These are phyloP conservation scores for Sinonovacula constricta DNA, from an alignment of 1,140 invertebrate genomes.

Conservation along the genomic window DNA sequence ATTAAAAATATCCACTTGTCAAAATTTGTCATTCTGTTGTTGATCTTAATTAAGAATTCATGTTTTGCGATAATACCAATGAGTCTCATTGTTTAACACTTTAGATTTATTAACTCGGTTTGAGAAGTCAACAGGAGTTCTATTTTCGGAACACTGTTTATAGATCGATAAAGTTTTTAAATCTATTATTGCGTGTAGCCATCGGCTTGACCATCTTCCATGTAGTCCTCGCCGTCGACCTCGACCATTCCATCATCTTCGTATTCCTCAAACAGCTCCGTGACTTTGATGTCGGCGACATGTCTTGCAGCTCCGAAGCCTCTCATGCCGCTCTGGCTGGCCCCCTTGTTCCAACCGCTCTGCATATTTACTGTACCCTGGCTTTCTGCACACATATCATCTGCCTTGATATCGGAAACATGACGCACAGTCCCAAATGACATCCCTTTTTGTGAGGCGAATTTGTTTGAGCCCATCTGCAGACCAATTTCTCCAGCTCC, in stretches of 20 bases:
- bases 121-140: too few species aligned
- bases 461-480: slow-evolving; percentile 94
- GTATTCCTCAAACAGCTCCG: not conserved
- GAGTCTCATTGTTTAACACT: too few species aligned
- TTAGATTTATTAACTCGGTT: too few species aligned
- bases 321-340: not conserved
- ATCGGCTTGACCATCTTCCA: not conserved
- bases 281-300: not conserved
- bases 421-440: slow-evolving; percentile 43
- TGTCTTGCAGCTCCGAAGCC: not conserved
- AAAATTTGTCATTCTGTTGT: too few species aligned
- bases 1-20: too few species aligned
- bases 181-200: too few species aligned
- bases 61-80: too few species aligned
- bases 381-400: slow-evolving; percentile 30
- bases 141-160: too few species aligned
- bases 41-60: too few species aligned
- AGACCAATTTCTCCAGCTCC: slow-evolving; percentile 92
- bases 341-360: slow-evolving; percentile 19
- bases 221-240: not conserved
- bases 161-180: too few species aligned
- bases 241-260: not conserved
- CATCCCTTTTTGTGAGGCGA: slow-evolving; percentile 93
- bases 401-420: slow-evolving; percentile 36
- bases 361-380: slow-evolving; percentile 14